phyloP scores from a whole-genome alignment of 2,797 vertebrate genomes.

The Molossus alvarezi region DNA sequence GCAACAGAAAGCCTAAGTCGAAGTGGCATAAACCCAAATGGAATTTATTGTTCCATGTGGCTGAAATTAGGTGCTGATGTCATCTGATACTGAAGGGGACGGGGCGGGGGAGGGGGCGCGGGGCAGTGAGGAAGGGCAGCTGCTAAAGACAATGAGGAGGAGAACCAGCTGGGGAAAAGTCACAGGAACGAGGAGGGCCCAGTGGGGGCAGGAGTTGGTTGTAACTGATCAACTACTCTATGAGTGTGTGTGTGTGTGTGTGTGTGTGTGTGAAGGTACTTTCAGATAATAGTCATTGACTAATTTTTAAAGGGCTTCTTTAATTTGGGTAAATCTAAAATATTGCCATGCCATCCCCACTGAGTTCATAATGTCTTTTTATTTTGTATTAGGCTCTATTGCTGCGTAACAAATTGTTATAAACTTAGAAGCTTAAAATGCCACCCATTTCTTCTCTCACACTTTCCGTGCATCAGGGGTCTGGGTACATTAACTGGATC shows the following conservation, averaged over 20 bases:
- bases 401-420: not conserved
- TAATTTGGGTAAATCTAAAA: not conserved
- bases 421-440: not conserved
- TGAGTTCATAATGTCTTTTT: not conserved
- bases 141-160: not conserved
- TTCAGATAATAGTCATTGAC: not conserved
- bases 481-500: too few relatives aligned
- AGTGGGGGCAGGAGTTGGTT: not conserved
- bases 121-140: not conserved
- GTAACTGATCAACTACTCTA: not conserved
- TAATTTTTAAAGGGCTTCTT: conserved; percentile 40
- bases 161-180: not conserved
- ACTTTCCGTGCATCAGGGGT: not conserved
- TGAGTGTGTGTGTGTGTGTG: not conserved
- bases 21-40: conserved; percentile 53
- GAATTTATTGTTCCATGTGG: conserved; percentile 50
- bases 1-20: conserved; percentile 58
- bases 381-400: not conserved
- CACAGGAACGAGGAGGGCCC: not conserved
- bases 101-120: too few relatives aligned
- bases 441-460: not conserved
- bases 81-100: not conserved
- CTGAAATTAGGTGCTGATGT: conserved; percentile 32
- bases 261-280: not conserved
- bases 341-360: not conserved